Conservation (phyloP, 2,113 vertebrate genomes). For the Pterophyllum scalare region DNA sequence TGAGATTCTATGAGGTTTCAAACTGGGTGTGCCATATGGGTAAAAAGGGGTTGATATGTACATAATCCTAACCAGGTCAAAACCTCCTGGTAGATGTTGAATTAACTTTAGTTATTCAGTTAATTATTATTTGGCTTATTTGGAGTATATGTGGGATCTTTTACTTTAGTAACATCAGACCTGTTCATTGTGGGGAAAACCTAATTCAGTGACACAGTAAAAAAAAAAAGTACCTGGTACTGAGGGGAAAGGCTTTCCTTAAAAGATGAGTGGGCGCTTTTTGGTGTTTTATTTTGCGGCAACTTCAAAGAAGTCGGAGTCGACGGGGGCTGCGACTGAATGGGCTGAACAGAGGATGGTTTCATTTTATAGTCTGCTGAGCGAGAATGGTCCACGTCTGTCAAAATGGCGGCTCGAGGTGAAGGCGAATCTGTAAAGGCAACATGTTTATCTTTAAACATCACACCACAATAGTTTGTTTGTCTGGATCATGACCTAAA, state of each 20-base stretch:
- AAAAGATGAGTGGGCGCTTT: rapidly evolving
- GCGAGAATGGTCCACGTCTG: rapidly evolving
- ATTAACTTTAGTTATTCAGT: background rate
- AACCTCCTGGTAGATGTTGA: background rate
- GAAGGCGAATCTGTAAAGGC: slow-evolving; percentile 2
- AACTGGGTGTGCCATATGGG: background rate
- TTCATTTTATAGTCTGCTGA: background rate
- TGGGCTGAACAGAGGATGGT: slow-evolving; percentile 47
- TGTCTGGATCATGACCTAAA: background rate
- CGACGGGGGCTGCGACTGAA: background rate
- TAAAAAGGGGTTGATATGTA: background rate
- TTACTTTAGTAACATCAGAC: background rate
- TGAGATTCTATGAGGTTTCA: background rate
- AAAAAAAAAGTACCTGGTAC: slow-evolving; percentile 33
- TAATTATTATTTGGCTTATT: background rate
- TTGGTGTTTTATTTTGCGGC: rapidly evolving
- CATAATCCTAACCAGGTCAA: background rate
- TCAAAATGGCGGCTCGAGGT: rapidly evolving
- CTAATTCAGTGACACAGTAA: background rate
- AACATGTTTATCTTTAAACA: background rate
- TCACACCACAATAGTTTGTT: background rate
- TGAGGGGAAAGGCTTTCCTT: background rate
- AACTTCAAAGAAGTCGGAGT: rapidly evolving
- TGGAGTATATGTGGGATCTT: background rate
- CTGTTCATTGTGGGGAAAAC: background rate